These are phyloP conservation scores for Acanthacorydalis orientalis DNA, from an alignment of 2,888 invertebrate species.

Conservation along the genomic window DNA sequence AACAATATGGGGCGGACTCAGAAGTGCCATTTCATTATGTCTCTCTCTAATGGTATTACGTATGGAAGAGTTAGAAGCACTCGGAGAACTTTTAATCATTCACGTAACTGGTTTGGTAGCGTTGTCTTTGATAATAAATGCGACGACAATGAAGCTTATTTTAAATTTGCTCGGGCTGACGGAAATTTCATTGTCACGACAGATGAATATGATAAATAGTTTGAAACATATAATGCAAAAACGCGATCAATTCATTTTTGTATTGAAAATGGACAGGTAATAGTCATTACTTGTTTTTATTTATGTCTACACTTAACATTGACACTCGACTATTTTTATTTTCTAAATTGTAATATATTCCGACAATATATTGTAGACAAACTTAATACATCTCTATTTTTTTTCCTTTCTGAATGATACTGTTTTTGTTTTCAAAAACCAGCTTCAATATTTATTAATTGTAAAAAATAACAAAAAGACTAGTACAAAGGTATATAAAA, in stretches of 20 bases:
- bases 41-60: too few species aligned
- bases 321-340: too few species aligned
- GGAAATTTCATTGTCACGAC: slow-evolving; percentile 27
- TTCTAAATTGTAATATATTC: too few species aligned
- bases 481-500: too few species aligned
- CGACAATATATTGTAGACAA: too few species aligned
- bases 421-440: too few species aligned
- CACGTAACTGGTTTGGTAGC: slow-evolving; percentile 6
- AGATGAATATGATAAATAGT: slow-evolving; percentile 37
- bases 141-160: slow-evolving; percentile 1
- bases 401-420: too few species aligned
- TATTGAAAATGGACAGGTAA: slow-evolving; percentile 39
- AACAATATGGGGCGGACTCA: slow-evolving; percentile 7
- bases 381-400: too few species aligned
- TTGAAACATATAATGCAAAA: slow-evolving; percentile 31
- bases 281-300: background rate
- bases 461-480: too few species aligned
- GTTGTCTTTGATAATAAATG: slow-evolving; percentile 8
- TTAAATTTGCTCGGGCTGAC: slow-evolving; percentile 8
- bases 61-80: background rate
- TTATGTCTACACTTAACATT: too few species aligned
- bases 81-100: background rate
- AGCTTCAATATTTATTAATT: too few species aligned
- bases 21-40: background rate
- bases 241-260: slow-evolving; percentile 32